Percentiles rank a stretch among this genome's conserved stretches.
Evolutionary conservation across 2,113 vertebrate species (phyloP).

Genomic region (Redunca redunca): DNA sequence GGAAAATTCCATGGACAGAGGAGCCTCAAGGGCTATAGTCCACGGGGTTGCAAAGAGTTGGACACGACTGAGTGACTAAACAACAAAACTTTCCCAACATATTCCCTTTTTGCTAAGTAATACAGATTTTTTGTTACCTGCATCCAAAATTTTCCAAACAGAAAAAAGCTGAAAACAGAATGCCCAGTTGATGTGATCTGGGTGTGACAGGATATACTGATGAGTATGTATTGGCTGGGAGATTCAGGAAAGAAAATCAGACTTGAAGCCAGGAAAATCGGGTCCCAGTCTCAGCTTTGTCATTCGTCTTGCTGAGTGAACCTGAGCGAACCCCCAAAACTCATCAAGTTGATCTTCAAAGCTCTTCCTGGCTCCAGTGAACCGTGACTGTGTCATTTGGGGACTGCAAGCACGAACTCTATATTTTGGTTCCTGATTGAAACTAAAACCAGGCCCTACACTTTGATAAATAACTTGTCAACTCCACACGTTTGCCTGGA

Average conservation of each 20-base stretch:
- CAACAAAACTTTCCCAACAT: neutral
- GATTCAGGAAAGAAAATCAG: no score
- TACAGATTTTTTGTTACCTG: neutral
- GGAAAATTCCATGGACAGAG: neutral
- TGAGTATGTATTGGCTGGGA: no score
- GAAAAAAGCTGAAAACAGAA: neutral
- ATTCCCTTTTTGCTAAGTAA: neutral
- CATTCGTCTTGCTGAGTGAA: neutral
- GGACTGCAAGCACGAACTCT: neutral
- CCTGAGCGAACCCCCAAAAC: neutral
- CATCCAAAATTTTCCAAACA: neutral
- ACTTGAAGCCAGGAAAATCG: rapidly evolving
- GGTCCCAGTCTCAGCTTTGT: neutral
- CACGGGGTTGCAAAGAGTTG: neutral
- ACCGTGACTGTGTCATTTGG: neutral
- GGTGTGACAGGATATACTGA: neutral
- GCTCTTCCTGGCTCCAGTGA: neutral
- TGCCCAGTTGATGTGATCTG: neutral
- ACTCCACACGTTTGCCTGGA: neutral
- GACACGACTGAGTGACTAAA: neutral
- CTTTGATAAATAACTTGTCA: conserved; percentile 13
- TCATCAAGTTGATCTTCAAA: neutral
- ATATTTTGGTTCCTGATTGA: neutral
- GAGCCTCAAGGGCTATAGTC: neutral
- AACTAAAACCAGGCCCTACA: neutral